Conservation (phyloP, 2,888 invertebrate genomes). For the Drosophila picticornis region DNA sequence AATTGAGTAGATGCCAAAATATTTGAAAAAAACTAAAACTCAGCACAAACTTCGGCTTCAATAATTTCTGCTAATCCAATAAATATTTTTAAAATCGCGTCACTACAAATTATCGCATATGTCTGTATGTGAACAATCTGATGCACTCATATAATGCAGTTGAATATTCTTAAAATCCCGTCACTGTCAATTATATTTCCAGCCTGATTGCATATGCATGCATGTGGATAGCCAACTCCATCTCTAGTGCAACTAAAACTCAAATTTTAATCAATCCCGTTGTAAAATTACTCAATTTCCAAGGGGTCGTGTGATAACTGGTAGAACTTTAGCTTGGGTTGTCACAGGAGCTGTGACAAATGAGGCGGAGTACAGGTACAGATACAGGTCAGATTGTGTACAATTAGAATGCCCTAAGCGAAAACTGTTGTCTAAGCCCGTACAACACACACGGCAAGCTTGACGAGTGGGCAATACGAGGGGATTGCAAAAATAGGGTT, state of each 20-base stretch:
- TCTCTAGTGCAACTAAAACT: not conserved
- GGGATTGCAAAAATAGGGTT: not conserved
- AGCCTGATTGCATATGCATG: not conserved
- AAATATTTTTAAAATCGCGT: too few relatives aligned
- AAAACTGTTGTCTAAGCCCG: slow-evolving; percentile 28
- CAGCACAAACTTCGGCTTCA: not conserved
- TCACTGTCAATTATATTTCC: not conserved
- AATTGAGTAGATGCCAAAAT: not conserved
- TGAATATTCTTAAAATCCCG: not conserved
- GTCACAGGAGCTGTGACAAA: not conserved
- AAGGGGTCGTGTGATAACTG: slow-evolving; percentile 21
- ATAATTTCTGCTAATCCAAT: not conserved
- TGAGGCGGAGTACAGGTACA: not conserved
- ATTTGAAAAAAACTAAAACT: not conserved
- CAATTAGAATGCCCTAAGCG: slow-evolving; percentile 33
- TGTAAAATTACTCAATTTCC: slow-evolving; percentile 20
- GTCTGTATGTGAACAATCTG: not conserved
- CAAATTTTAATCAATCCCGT: slow-evolving; percentile 26
- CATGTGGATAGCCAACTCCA: not conserved
- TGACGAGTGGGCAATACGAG: not conserved
- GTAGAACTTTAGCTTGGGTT: not conserved
- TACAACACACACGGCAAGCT: slow-evolving; percentile 7
- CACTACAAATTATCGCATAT: not conserved
- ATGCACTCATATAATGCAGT: not conserved
- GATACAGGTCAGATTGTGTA: slow-evolving; percentile 24